Percentiles rank a stretch among this genome's conserved stretches.
phyloP scores from a whole-genome alignment of 1,140 invertebrate species.

The Plodia interpunctella region DNA sequence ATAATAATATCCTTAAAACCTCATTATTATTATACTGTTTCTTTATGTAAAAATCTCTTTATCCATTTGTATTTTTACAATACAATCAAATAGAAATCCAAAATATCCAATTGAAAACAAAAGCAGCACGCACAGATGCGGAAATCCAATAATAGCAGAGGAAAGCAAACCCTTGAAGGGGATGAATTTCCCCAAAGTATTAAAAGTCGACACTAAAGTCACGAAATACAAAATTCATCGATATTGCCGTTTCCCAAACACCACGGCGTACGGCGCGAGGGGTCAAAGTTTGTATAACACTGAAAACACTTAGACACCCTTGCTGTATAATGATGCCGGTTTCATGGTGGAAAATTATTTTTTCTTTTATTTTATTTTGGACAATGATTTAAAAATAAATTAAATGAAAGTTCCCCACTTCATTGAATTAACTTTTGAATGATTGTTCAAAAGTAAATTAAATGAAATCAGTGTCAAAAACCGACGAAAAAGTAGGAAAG shows the following conservation, averaged over 20 bases:
- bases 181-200: slow-evolving; percentile 66
- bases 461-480: too few relatives aligned
- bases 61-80: too few relatives aligned
- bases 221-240: slow-evolving; percentile 68
- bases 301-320: background rate
- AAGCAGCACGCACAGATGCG: slow-evolving; percentile 65
- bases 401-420: too few relatives aligned
- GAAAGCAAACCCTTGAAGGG: slow-evolving; percentile 49
- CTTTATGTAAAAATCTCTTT: too few relatives aligned
- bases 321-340: slow-evolving; percentile 1
- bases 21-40: too few relatives aligned
- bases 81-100: too few relatives aligned
- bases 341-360: background rate
- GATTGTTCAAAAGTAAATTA: too few relatives aligned
- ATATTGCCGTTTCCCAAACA: slow-evolving; percentile 55
- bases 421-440: too few relatives aligned
- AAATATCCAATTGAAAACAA: slow-evolving; percentile 35
- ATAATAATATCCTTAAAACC: too few relatives aligned
- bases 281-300: slow-evolving; percentile 16
- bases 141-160: slow-evolving; percentile 64
- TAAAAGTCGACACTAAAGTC: slow-evolving; percentile 45
- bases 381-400: too few relatives aligned
- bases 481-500: too few relatives aligned
- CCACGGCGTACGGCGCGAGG: slow-evolving; percentile 27
- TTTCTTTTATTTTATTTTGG: background rate